A percentile compares a stretch with the other conserved stretches of the same genome.
Conservation (phyloP, 2,888 invertebrate genomes). For the Coelopa pilipes region DNA sequence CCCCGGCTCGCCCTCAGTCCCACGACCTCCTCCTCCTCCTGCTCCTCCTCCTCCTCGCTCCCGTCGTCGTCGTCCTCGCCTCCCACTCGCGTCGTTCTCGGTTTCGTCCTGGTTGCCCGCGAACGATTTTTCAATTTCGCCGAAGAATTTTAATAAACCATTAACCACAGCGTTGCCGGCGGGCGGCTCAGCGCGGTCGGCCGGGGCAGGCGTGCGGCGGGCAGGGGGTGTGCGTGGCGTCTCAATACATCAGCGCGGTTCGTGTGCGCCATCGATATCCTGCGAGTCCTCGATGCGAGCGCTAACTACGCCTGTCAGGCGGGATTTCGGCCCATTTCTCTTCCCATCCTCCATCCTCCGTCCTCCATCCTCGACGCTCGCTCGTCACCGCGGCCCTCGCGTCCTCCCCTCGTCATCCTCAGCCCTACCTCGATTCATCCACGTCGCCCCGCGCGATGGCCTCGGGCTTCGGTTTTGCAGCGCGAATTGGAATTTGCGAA, state of each 20-base stretch:
- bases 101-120: conserved; percentile 19
- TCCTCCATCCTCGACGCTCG: background rate
- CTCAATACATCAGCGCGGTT: conserved; percentile 57
- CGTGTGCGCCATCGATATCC: conserved; percentile 48
- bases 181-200: conserved; percentile 9
- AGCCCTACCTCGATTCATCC: background rate
- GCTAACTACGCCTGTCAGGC: conserved; percentile 66
- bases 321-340: conserved; percentile 65
- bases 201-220: conserved; percentile 35
- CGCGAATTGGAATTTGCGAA: conserved; percentile 23
- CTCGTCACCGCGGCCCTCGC: too few relatives aligned
- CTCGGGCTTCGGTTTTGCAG: background rate
- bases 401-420: background rate
- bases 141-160: conserved; percentile 63
- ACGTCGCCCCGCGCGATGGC: too few relatives aligned
- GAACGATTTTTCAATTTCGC: conserved; percentile 61
- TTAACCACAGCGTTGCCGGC: conserved; percentile 57
- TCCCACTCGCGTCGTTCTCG: conserved; percentile 20
- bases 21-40: conserved; percentile 58
- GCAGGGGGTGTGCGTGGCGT: conserved; percentile 34
- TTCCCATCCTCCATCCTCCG: conserved; percentile 46
- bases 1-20: conserved; percentile 41
- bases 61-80: conserved; percentile 59
- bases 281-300: conserved; percentile 4
- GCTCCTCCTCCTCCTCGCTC: conserved; percentile 55